These are phyloP conservation scores for Cotesia vestalis DNA, from an alignment of 1,140 invertebrate genomes.

Conservation along the genomic window DNA sequence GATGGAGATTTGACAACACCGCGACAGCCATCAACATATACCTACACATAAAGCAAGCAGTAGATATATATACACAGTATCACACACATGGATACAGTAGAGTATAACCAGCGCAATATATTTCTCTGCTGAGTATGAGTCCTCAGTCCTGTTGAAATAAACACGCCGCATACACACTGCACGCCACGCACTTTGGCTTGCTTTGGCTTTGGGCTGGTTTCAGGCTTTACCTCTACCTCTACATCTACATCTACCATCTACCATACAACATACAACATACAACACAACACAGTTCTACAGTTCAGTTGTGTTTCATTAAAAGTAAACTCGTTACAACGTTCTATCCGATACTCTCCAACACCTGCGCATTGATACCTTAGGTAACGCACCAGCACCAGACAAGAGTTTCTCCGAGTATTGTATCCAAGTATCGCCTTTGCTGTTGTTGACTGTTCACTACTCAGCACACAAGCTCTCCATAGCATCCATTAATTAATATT, in stretches of 20 bases:
- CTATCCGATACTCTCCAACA: not conserved
- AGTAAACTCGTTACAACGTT: no score
- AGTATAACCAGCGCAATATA: no score
- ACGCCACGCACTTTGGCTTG: constrained; percentile 13
- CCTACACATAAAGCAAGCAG: no score
- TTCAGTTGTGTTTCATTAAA: not conserved
- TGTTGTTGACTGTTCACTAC: not conserved
- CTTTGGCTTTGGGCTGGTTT: not conserved
- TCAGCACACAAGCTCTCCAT: no score
- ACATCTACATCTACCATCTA: no score
- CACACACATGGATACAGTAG: no score
- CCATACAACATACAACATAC: no score
- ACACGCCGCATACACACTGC: constrained; percentile 19
- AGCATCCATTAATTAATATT: not conserved
- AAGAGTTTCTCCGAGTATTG: not conserved
- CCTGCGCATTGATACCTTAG: constrained; percentile 22
- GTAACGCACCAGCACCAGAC: constrained; percentile 17
- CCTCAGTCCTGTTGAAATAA: not conserved
- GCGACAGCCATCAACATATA: not conserved
- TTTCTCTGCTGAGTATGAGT: no score
- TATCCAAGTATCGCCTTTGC: not conserved
- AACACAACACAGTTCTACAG: not conserved
- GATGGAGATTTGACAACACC: not conserved
- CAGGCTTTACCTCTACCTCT: no score
- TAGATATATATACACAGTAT: no score